A percentile compares a stretch with the other conserved stretches of the same genome.
phyloP scores from a whole-genome alignment of 2,888 invertebrate species.

The Xylocampa areola region DNA sequence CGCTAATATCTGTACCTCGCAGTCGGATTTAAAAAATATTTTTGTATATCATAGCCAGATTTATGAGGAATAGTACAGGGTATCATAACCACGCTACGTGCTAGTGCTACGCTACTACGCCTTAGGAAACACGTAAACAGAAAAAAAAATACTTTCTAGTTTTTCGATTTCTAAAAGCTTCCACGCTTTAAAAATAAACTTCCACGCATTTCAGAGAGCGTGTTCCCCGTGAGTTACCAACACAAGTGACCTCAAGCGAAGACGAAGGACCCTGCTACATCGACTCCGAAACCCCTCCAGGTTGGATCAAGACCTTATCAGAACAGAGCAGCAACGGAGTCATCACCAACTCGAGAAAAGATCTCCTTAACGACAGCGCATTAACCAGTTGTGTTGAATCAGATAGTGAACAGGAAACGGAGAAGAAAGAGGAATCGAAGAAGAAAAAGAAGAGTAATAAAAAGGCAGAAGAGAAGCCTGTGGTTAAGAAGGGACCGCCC shows the following conservation, averaged over 20 bases:
- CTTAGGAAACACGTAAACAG: too few relatives aligned
- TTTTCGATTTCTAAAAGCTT: too few relatives aligned
- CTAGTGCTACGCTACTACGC: too few relatives aligned
- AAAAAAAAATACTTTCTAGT: too few relatives aligned
- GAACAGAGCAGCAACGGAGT: constrained; percentile 79
- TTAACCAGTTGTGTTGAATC: constrained; percentile 79
- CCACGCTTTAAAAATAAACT: background rate
- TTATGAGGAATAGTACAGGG: too few relatives aligned
- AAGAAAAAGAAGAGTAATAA: constrained; percentile 63
- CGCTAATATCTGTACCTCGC: too few relatives aligned
- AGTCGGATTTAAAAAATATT: too few relatives aligned
- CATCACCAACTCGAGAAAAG: constrained; percentile 83
- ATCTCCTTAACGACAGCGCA: constrained; percentile 81
- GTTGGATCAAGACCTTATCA: constrained; percentile 84
- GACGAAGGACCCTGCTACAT: constrained; percentile 87
- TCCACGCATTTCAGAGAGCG: constrained; percentile 83
- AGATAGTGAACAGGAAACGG: constrained; percentile 69
- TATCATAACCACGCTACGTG: too few relatives aligned
- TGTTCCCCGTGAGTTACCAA: constrained; percentile 88
- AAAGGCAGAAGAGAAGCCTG: constrained; percentile 74
- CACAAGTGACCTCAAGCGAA: constrained; percentile 82
- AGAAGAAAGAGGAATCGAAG: constrained; percentile 63
- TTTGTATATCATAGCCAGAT: too few relatives aligned
- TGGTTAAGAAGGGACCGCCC: constrained; percentile 56
- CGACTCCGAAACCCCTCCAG: constrained; percentile 81